Evolutionary conservation across 2,797 vertebrate species (phyloP).

Genomic region (Micrastur ruficollis): DNA sequence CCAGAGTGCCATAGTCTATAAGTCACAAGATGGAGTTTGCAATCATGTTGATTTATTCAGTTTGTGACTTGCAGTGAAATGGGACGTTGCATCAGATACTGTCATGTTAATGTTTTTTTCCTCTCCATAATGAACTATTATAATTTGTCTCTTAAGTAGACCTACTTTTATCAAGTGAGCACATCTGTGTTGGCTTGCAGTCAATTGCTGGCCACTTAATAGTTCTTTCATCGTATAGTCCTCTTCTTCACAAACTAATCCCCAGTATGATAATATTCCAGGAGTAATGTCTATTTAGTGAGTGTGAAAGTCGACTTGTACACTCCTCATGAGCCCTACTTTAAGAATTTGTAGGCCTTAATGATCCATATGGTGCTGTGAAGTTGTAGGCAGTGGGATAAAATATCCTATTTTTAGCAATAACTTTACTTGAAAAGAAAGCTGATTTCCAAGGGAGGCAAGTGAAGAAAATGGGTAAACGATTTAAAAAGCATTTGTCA

Average conservation of each 20-base stretch:
- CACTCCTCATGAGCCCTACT: neutral
- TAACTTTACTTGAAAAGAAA: neutral
- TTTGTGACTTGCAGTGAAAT: neutral
- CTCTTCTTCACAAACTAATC: neutral
- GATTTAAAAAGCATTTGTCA: neutral
- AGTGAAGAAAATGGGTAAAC: neutral
- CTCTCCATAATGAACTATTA: neutral
- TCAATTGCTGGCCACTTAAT: neutral
- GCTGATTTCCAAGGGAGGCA: neutral
- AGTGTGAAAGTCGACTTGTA: neutral
- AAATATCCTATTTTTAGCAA: constrained; percentile 6
- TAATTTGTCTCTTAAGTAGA: neutral
- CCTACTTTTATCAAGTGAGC: neutral
- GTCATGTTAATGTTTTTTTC: neutral
- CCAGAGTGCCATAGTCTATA: neutral
- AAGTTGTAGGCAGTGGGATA: neutral
- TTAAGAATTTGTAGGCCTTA: neutral
- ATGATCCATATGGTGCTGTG: neutral
- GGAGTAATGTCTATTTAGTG: neutral
- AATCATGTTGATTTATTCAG: neutral
- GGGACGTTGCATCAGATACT: neutral
- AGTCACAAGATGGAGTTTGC: neutral
- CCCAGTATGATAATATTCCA: neutral
- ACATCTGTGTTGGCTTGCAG: neutral
- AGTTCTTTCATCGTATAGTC: neutral